phyloP scores from a whole-genome alignment of 2,797 vertebrate species.

The Phataginus tetradactyla region DNA sequence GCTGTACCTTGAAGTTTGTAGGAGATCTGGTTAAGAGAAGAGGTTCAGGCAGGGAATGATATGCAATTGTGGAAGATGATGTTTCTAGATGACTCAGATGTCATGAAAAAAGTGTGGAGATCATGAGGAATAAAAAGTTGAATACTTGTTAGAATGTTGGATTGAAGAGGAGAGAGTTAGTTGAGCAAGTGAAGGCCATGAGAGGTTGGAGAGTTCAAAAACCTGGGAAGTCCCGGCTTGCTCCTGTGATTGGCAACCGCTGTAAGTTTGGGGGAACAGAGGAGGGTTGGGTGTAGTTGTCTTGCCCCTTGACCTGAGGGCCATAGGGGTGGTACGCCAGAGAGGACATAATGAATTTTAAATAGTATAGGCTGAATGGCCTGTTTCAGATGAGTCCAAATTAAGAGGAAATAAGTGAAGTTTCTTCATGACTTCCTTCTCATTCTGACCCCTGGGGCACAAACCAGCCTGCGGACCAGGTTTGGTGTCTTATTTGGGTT shows the following conservation, averaged over 20 bases:
- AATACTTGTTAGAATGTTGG: neutral
- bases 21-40: neutral
- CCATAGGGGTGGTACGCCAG: neutral
- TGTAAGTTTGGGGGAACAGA: neutral
- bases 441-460: neutral
- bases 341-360: neutral
- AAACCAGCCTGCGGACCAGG: neutral
- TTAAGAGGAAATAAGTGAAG: neutral
- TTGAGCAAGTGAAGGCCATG: neutral
- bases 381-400: conserved; percentile 2
- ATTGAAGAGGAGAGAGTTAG: neutral
- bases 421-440: neutral
- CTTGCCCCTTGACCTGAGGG: neutral
- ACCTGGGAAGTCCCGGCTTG: neutral
- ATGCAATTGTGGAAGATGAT: neutral
- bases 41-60: neutral
- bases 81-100: neutral
- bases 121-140: neutral
- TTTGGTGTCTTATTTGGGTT: neutral
- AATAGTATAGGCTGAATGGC: neutral
- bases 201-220: neutral
- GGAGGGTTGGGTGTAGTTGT: neutral
- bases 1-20: neutral
- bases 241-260: fast-evolving
- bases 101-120: neutral